Conservation (phyloP, 2,797 vertebrate genomes). For the Cossypha heuglini region DNA sequence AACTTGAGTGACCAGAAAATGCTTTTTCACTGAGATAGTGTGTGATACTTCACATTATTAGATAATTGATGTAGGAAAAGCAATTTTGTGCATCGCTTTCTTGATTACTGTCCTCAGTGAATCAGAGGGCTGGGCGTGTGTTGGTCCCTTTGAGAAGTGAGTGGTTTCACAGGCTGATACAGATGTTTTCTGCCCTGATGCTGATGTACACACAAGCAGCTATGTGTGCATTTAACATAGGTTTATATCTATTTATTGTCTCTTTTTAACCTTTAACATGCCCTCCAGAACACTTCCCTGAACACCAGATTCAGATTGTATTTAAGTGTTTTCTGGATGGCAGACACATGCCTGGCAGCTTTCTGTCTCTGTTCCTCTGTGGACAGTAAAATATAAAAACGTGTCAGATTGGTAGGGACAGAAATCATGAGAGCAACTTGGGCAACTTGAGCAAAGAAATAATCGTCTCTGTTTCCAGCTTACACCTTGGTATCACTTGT, state of each 20-base stretch:
- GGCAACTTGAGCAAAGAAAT: not conserved
- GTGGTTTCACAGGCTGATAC: not conserved
- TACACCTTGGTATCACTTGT: not conserved
- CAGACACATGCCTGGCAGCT: not conserved
- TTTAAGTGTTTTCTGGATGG: not conserved
- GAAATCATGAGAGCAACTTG: not conserved
- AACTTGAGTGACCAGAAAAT: not conserved
- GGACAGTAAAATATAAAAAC: not conserved
- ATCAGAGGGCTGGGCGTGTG: not conserved
- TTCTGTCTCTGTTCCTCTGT: not conserved
- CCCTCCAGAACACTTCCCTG: not conserved
- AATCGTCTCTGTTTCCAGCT: not conserved
- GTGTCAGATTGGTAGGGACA: not conserved
- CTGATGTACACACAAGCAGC: not conserved
- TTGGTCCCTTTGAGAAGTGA: not conserved
- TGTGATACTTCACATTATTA: not conserved
- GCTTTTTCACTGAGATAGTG: not conserved
- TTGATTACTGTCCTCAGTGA: not conserved
- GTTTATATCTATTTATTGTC: not conserved
- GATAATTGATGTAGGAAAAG: not conserved
- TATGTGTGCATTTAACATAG: not conserved
- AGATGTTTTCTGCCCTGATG: not conserved
- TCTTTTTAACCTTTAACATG: not conserved
- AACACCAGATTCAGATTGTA: not conserved
- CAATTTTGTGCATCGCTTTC: not conserved